Evolutionary conservation across 2,888 invertebrate genomes (phyloP).

Genomic region (Schizotus pectinicornis): DNA sequence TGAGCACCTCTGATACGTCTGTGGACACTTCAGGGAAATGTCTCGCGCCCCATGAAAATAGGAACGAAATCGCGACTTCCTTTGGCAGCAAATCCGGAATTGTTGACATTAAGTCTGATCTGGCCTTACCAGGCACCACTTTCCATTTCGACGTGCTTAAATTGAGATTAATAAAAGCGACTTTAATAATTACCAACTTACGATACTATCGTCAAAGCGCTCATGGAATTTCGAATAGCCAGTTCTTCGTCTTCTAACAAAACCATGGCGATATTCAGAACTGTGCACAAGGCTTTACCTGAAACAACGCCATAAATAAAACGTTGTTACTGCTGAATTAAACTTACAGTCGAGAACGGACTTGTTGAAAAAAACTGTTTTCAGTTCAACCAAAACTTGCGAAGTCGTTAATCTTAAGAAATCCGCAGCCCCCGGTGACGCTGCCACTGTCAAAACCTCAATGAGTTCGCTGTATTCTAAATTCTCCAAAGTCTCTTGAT

Average conservation of each 20-base stretch:
- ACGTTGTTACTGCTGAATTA: neutral
- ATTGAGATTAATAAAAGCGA: slow-evolving; percentile 21
- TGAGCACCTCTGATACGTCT: slow-evolving; percentile 42
- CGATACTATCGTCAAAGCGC: slow-evolving; percentile 37
- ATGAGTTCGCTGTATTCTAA: slow-evolving; percentile 34
- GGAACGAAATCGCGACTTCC: slow-evolving; percentile 42
- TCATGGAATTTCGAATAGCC: slow-evolving; percentile 54
- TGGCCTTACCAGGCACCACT: slow-evolving; percentile 49
- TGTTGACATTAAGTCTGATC: slow-evolving; percentile 46
- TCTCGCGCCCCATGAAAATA: slow-evolving; percentile 48
- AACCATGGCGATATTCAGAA: slow-evolving; percentile 55
- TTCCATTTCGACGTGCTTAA: slow-evolving; percentile 38
- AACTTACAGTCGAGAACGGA: slow-evolving; percentile 8
- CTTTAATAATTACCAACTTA: slow-evolving; percentile 28
- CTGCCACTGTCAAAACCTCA: slow-evolving; percentile 40
- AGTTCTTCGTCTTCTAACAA: slow-evolving; percentile 64
- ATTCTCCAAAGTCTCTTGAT: slow-evolving; percentile 38
- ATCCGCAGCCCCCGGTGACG: slow-evolving; percentile 45
- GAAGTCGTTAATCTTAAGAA: slow-evolving; percentile 44
- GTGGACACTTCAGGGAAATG: slow-evolving; percentile 40
- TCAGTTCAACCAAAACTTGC: slow-evolving; percentile 37
- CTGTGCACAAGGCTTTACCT: slow-evolving; percentile 39
- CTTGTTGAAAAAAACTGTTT: slow-evolving; percentile 5
- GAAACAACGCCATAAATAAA: slow-evolving; percentile 6
- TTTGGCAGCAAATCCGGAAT: slow-evolving; percentile 39